Conservation (phyloP, 2,113 vertebrate genomes). For the Electrona antarctica region DNA sequence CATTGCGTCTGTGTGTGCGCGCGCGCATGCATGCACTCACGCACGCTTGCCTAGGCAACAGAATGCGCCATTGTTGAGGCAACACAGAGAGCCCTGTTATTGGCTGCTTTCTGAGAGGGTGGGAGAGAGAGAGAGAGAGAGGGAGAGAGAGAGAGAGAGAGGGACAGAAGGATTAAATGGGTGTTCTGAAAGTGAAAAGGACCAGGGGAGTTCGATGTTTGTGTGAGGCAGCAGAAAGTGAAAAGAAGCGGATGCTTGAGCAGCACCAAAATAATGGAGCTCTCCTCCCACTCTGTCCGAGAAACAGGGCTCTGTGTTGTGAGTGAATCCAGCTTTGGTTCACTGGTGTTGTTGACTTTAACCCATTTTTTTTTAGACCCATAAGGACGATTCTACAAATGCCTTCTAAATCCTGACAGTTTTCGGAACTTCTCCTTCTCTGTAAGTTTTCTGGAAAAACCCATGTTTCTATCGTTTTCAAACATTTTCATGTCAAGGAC, state of each 20-base stretch:
- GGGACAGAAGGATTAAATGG: background rate
- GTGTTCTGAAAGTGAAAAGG: conserved; percentile 33
- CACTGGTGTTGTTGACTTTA: too few species aligned
- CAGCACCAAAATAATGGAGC: too few species aligned
- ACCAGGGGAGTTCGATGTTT: conserved; percentile 23
- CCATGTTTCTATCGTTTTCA: too few species aligned
- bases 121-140: conserved; percentile 17
- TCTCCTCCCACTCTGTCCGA: too few species aligned
- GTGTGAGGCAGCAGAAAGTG: conserved; percentile 15
- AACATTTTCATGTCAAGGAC: too few species aligned
- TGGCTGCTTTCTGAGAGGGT: conserved; percentile 52
- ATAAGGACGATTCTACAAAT: too few species aligned
- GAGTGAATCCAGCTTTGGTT: too few species aligned
- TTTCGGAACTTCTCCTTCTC: too few species aligned
- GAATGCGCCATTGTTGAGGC: conserved; percentile 70
- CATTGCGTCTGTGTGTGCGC: conserved; percentile 7
- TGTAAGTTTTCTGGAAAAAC: too few species aligned
- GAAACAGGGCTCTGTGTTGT: too few species aligned
- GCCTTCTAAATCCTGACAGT: too few species aligned
- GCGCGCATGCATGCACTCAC: background rate
- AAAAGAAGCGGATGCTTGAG: background rate
- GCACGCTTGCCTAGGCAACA: conserved; percentile 57
- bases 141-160: conserved; percentile 1
- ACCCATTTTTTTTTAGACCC: too few species aligned
- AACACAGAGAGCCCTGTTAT: conserved; percentile 74